Base-by-base conservation (phyloP, 2,888 invertebrate genomes). In the Athalia cordata region DNA sequence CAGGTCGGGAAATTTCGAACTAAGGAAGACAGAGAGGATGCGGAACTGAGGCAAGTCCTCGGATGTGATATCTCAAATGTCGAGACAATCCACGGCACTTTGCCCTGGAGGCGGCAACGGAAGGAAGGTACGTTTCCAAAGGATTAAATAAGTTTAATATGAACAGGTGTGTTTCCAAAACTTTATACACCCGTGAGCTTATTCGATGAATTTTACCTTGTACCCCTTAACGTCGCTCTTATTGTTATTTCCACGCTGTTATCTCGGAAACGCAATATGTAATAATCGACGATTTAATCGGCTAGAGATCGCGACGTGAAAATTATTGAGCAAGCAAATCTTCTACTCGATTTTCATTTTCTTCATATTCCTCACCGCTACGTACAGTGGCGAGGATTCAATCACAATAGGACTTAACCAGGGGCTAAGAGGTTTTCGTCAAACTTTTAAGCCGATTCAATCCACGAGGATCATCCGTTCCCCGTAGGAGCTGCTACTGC, bases 11-110 rank as follows among this genome's bases (percentile, higher is more conserved):
- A 96, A 91, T 96, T 96, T 90, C 92, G 93, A 85, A 93, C 94
- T 85, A 94, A 95, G 90, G 96, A 96, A 88, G 95, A 95, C 89
- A 92, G 94, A 81, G 95, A 95, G 66, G 95, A 96, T 89, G 95
- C 94, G 49, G 95, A 96, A 87, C 92, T 96, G 80, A 93, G 95
- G 85, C 94, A 94, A 86, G 91, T 95, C 72, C 91, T 95, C 76
- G 94, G 93, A 79, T 94, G 93, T 84, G 94, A 95, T 88, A 92
- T 92, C 80, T 92, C 93, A 76, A 93, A 93, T 83, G 92, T 92
- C 78, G 93, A 93, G 86, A 92, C 92, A 85, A 90, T 93, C 83
- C 93, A 93, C 84, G 93, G 93, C 61, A 93, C 93, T 49, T 87
- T 93, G 80, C 92, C 93, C 4, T 93, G 93, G 93, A 90, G 93